A percentile compares a stretch with the other conserved stretches of the same genome.
Evolutionary conservation across 2,888 invertebrate genomes (phyloP).

Genomic region (Dicyrtomina minuta): DNA sequence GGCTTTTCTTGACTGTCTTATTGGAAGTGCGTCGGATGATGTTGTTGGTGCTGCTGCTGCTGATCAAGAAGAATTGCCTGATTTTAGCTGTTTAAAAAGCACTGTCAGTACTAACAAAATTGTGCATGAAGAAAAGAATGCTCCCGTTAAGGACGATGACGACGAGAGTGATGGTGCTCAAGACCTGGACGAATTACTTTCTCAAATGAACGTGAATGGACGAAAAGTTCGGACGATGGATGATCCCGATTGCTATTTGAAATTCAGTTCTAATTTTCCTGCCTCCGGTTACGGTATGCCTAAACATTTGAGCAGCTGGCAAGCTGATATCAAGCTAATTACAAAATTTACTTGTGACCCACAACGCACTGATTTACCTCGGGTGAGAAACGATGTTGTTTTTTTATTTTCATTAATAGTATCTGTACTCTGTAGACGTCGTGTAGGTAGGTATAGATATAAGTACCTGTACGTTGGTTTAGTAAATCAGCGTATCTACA

Average conservation of each 20-base stretch:
- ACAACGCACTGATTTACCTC: neutral
- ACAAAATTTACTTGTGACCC: slow-evolving; percentile 15
- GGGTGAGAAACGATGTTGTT: neutral
- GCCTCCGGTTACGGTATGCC: neutral
- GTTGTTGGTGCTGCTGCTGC: neutral
- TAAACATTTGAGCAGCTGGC: neutral
- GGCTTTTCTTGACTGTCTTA: neutral
- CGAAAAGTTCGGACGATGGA: too few relatives aligned
- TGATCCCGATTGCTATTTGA: slow-evolving; percentile 4
- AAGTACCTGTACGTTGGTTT: too few relatives aligned
- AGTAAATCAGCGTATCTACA: too few relatives aligned
- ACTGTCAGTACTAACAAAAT: too few relatives aligned
- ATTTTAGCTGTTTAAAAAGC: too few relatives aligned
- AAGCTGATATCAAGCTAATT: slow-evolving; percentile 5
- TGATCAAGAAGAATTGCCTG: too few relatives aligned
- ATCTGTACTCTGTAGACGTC: too few relatives aligned
- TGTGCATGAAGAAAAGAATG: neutral
- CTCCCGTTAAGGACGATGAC: neutral
- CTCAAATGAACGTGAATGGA: neutral
- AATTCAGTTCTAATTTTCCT: neutral
- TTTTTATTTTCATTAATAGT: neutral
- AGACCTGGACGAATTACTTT: neutral
- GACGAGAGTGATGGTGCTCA: neutral
- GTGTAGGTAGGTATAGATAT: too few relatives aligned
- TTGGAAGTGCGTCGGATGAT: neutral